Base-by-base conservation (phyloP, 1,140 invertebrate genomes). In the Drosophila rhopaloa region DNA sequence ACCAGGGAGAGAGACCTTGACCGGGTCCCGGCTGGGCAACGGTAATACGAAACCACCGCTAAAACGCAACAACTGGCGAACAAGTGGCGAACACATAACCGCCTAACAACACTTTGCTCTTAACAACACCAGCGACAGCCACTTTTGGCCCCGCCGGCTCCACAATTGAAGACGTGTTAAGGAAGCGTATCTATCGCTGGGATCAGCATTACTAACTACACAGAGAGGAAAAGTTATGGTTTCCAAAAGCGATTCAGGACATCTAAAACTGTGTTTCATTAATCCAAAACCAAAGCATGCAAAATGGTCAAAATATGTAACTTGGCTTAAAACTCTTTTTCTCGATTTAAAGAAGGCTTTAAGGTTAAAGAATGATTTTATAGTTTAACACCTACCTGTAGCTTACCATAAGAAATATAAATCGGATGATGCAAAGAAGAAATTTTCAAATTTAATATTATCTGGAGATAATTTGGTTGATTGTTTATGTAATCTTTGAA, bases 41-140 rank as follows among this genome's bases (percentile, higher is more conserved):
- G 83, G 83, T 86, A 86, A 86, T 86, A 53, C 55, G 84, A 86
- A 88, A 86, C 83, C 83, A 86, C 83, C 83, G 83, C 79, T 88
- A 86, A 79, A 48, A 76, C 47, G 50, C 59, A 80, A 71, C 43
- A 71, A 70, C 50, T 71, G 55, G 44, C 44, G 58, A 73, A 81
- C 57, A 80, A 66, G 79, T 56, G 72, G 46, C 56, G 58, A 79
- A 60, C 55, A 53, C 50, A 83, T 79, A 73, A 72, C 65, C 54
- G 67, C 81, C 72, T 86, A 83, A 86, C 83, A 86, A 88, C 83
- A 86, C 68, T 86, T 83, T 86, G 83, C 83, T 86, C 83, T 86
- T 86, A 86, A 83, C 84, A 85, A 83, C 73, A 47, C 55, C 57
- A 40, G 56, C 46, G 44, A 61, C 61, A 58, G 62, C 37, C 40